A percentile compares a stretch with the other conserved stretches of the same genome.
Evolutionary conservation across 2,113 vertebrate species (phyloP).

Genomic region (Brachionichthys hirsutus): DNA sequence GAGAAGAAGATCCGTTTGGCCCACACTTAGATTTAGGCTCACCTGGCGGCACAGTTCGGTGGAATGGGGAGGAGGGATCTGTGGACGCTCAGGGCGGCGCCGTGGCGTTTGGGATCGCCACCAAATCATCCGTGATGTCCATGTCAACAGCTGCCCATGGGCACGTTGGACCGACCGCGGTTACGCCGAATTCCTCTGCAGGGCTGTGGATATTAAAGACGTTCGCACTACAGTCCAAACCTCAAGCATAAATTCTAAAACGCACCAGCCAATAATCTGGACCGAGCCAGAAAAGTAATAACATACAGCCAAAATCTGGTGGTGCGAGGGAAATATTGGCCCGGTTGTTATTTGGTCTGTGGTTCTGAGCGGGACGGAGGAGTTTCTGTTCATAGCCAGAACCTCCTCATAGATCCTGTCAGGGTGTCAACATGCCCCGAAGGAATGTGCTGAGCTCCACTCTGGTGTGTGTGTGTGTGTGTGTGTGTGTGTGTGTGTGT

Average conservation of each 20-base stretch:
- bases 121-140: too few relatives aligned
- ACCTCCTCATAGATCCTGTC: slow-evolving; percentile 63
- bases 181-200: slow-evolving; percentile 12
- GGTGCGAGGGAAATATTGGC: slow-evolving; percentile 51
- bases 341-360: slow-evolving; percentile 45
- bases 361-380: slow-evolving; percentile 44
- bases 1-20: too few relatives aligned
- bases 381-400: slow-evolving; percentile 58
- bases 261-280: slow-evolving; percentile 15
- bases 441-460: slow-evolving; percentile 69
- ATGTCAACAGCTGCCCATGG: too few relatives aligned
- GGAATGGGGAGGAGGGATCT: too few relatives aligned
- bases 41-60: too few relatives aligned
- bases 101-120: too few relatives aligned
- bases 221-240: slow-evolving; percentile 12
- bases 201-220: slow-evolving; percentile 3
- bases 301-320: slow-evolving; percentile 38
- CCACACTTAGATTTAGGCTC: too few relatives aligned
- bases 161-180: too few relatives aligned
- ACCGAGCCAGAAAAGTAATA: slow-evolving; percentile 45
- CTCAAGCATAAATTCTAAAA: slow-evolving; percentile 28
- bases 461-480: slow-evolving; percentile 15
- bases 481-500: slow-evolving; percentile 8
- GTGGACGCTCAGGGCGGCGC: too few relatives aligned
- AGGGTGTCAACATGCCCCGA: slow-evolving; percentile 67